phyloP scores from a whole-genome alignment of 2,113 vertebrate species.

The Herpetotheres cachinnans region DNA sequence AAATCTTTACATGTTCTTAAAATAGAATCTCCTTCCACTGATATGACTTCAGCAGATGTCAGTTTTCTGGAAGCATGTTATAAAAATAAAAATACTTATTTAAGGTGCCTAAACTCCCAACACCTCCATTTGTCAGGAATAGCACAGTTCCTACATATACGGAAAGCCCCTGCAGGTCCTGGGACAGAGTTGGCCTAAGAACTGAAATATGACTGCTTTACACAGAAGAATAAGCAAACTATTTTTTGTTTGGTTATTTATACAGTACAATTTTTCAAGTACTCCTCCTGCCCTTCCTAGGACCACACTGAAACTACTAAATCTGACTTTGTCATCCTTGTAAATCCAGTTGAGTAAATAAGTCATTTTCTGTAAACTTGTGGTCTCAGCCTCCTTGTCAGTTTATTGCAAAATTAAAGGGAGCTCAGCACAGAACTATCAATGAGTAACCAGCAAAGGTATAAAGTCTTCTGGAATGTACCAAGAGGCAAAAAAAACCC shows the following conservation, averaged over 20 bases:
- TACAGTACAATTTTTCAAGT: constrained; percentile 40
- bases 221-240: constrained; percentile 40
- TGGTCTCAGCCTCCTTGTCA: constrained; percentile 73
- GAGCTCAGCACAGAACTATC: constrained; percentile 65
- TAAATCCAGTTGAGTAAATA: constrained; percentile 73
- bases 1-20: not conserved
- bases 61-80: not conserved
- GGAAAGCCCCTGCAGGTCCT: not conserved
- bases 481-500: not conserved
- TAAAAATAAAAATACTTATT: not conserved
- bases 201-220: not conserved
- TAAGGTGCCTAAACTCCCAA: not conserved
- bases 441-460: constrained; percentile 76
- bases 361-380: constrained; percentile 74
- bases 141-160: not conserved
- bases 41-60: not conserved
- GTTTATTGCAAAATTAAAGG: constrained; percentile 82
- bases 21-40: not conserved
- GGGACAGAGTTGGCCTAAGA: not conserved
- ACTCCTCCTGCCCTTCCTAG: constrained; percentile 58
- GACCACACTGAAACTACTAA: constrained; percentile 73
- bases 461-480: constrained; percentile 69
- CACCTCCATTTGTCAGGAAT: not conserved
- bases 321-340: constrained; percentile 61
- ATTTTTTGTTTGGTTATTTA: constrained; percentile 64